Base-by-base conservation (phyloP, 2,797 vertebrate species). In the Geotrypetes seraphini region DNA sequence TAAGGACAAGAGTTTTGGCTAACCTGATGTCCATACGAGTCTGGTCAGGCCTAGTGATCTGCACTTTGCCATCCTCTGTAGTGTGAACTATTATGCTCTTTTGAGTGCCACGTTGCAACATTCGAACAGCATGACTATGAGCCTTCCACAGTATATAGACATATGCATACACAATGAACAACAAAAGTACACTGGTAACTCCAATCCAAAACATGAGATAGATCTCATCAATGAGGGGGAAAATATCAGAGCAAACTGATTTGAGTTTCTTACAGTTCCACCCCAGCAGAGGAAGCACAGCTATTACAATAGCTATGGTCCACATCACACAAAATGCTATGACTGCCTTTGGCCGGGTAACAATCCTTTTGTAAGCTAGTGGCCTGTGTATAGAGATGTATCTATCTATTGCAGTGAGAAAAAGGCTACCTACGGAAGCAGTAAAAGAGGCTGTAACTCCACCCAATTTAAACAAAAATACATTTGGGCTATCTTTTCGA, bases 191-290 rank as follows among this genome's bases (percentile, higher is more conserved):
- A 2, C 81, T 96, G 58, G 95, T 98, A 36, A 99, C 88, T 15
- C 94, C 90, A 1, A 99, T 97, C 95, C 95, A 99, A 85, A 96
- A 99, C 90, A 98, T 86, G 71, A 99, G 78, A 67, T 98, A 99
- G 8, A 86, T 96, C 71, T 94, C 86, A 0, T 99, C 96, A 1
- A 99, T 99, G 56, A 96, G 85, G 0, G 96, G 96, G 75, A 99
- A 99, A 54, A 99, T 93, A 69, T 99, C 90, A 4, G 96, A 99
- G 73, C 96, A 99, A 29, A 90, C 80, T 0, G 95, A 92, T 6
- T 91, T 91, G 53, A 98, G 88, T 10, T 81, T 87, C 69, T 94
- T 96, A 88, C 96, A 99, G 86, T 99, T 99, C 96, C 96, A 99
- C 57, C 96, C 96, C 3, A 99, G 83, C 48, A 99, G 86, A 28